Percentiles rank a stretch among this genome's conserved stretches.
phyloP scores from a whole-genome alignment of 2,113 vertebrate genomes.

The Eptesicus fuscus region DNA sequence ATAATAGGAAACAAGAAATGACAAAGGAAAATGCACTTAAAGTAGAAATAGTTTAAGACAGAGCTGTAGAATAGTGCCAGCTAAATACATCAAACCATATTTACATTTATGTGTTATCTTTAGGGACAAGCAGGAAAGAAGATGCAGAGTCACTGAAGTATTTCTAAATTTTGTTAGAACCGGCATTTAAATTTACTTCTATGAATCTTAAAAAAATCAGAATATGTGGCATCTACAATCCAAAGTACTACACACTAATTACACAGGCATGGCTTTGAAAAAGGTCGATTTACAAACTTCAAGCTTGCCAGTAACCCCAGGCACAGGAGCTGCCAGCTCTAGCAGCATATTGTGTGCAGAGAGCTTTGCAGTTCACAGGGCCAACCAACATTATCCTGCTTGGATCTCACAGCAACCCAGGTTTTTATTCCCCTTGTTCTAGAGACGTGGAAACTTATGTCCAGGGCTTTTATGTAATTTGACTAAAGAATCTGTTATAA shows the following conservation, averaged over 20 bases:
- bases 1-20: conserved; percentile 49
- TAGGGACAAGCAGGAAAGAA: conserved; percentile 44
- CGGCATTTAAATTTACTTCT: neutral
- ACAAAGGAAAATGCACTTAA: conserved; percentile 56
- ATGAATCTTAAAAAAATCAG: neutral
- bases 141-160: neutral
- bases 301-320: accelerated
- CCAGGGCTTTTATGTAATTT: neutral
- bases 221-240: neutral
- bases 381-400: accelerated
- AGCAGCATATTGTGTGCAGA: neutral
- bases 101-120: conserved; percentile 63
- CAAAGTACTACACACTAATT: neutral
- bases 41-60: conserved; percentile 62
- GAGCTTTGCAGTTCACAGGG: neutral
- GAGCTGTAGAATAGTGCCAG: conserved; percentile 25
- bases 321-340: accelerated
- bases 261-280: neutral
- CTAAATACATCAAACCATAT: conserved; percentile 36
- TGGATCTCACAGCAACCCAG: neutral
- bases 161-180: conserved; percentile 13
- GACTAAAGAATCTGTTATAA: neutral
- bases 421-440: neutral
- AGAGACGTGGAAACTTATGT: neutral
- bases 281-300: neutral